A percentile compares a stretch with the other conserved stretches of the same genome.
phyloP scores from a whole-genome alignment of 2,797 vertebrate species.

The Gambusia yucatana region DNA sequence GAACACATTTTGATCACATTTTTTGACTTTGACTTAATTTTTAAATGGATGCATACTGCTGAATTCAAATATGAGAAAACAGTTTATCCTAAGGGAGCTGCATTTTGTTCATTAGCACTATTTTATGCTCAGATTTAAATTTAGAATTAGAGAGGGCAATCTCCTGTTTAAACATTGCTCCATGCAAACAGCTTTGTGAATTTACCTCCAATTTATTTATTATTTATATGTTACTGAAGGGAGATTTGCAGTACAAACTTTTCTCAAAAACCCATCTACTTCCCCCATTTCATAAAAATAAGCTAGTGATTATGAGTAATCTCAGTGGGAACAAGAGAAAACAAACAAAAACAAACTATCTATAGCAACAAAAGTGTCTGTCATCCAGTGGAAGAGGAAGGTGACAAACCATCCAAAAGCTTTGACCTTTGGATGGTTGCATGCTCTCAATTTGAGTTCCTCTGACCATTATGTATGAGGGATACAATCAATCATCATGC shows the following conservation, averaged over 20 bases:
- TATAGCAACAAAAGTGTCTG: neutral
- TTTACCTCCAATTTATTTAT: neutral
- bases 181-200: neutral
- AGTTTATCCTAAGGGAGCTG: neutral
- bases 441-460: conserved; percentile 13
- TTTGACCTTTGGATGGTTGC: conserved; percentile 7
- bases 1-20: neutral
- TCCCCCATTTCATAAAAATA: neutral
- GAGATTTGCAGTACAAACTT: neutral
- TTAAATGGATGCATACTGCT: neutral
- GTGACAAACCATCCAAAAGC: neutral
- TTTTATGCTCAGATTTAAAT: neutral
- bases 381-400: neutral
- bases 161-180: neutral
- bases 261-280: neutral
- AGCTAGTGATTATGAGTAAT: neutral
- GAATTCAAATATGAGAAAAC: neutral
- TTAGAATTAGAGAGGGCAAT: neutral
- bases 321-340: neutral
- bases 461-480: conserved; percentile 20
- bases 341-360: neutral
- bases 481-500: conserved; percentile 20
- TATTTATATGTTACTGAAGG: neutral
- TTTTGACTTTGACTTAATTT: neutral
- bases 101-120: neutral